Percentiles rank a stretch among this genome's conserved stretches.
phyloP scores from a whole-genome alignment of 2,113 vertebrate genomes.

The Xiphorhynchus elegans region DNA sequence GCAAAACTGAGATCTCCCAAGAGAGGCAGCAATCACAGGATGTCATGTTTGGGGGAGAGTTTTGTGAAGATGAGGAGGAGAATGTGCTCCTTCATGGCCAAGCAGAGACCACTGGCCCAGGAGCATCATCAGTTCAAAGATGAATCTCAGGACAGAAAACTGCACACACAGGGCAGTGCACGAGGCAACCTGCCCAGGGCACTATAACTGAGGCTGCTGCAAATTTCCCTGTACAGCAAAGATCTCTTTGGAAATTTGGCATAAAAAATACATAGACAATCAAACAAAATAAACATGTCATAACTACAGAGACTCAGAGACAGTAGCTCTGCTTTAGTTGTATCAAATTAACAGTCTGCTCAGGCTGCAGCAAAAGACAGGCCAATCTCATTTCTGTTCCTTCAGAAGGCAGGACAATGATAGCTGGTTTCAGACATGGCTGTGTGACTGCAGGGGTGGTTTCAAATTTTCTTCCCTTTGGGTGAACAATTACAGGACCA shows the following conservation, averaged over 20 bases:
- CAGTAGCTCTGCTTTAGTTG: not conserved
- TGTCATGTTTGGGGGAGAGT: not conserved
- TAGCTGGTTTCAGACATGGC: not conserved
- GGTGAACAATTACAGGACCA: not conserved
- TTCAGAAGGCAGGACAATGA: not conserved
- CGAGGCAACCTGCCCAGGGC: accelerated
- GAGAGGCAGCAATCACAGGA: not conserved
- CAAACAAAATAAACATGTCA: not conserved
- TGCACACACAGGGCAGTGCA: not conserved
- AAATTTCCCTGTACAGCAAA: not conserved
- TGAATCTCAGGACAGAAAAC: not conserved
- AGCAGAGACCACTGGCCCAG: not conserved
- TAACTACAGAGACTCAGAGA: not conserved
- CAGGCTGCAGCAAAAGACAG: not conserved
- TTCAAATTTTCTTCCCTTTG: not conserved
- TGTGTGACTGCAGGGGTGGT: not conserved
- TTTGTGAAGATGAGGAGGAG: not conserved
- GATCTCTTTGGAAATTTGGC: not conserved
- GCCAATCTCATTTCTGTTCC: accelerated
- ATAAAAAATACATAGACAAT: not conserved
- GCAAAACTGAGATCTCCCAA: not conserved
- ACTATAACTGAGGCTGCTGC: accelerated
- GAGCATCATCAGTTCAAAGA: not conserved
- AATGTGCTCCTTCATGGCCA: accelerated
- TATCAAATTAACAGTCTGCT: not conserved